Base-by-base conservation (phyloP, 92 coral and sea anemone species). In the Actinernus sp. region DNA sequence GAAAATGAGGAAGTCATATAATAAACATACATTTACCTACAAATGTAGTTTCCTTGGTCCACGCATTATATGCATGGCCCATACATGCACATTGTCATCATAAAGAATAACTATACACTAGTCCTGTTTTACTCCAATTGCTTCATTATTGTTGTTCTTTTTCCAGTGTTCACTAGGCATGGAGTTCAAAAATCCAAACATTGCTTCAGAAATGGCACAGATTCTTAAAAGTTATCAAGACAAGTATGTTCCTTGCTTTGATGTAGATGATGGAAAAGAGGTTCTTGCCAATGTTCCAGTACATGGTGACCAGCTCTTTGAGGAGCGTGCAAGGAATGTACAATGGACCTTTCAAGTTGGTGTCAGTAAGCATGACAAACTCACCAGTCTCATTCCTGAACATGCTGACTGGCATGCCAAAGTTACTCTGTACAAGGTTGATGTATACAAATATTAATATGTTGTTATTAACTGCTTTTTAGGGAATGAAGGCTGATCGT, bases 271-370 rank as follows among this genome's bases (percentile, higher is more conserved):
- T 30, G 31, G 61, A n/a, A 55, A 30, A 4, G 51, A 76, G 49
- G 62, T 76, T 1, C 18, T 76, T 14, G 37, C 65, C 34, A 17
- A 28, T 43, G 66, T 44, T 4, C 51, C 65, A 1, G 16, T 74
- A 12, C 83, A 74, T 66, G 78, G 83, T 9, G 78, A 82, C 55
- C 83, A 82, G 64, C 73, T 74, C 19, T 65, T 78, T 13, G 78
- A 74, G 67, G 83, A 74, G 23, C 17, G 83, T 26, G 83, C 83
- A 49, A 41, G 89, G 13, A 83, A 83, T 75, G 79, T 78, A 1
- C 63, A 64, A 29, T 26, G 56, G 41, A 74, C 84, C 2, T 81
- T 23, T 51, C 55, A 55, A 20, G 61, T 60, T 21, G 74, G 27
- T 3, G 60, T 63, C 38, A 49, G 14, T 41, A 11, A 34, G 28